Percentiles rank a stretch among this genome's conserved stretches.
phyloP scores from a whole-genome alignment of 2,888 invertebrate species.

The Parapristionchus giblindavisi region DNA sequence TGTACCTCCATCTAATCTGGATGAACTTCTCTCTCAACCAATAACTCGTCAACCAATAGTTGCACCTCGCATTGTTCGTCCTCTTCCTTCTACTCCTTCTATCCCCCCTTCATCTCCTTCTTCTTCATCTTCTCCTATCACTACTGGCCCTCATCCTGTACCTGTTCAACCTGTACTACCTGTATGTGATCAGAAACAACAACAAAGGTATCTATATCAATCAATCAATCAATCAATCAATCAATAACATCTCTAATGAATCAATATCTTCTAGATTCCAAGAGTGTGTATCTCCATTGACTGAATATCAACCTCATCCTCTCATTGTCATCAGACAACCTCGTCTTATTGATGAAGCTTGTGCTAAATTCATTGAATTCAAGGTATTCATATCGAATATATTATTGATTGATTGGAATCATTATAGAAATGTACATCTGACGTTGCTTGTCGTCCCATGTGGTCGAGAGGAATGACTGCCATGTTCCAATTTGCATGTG shows the following conservation, averaged over 20 bases:
- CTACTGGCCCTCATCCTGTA: background rate
- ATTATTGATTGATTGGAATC: background rate
- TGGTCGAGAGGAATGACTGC: constrained; percentile 68
- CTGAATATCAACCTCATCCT: constrained; percentile 66
- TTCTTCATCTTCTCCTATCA: background rate
- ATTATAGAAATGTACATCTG: constrained; percentile 43
- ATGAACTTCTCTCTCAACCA: constrained; percentile 61
- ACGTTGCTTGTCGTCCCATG: constrained; percentile 58
- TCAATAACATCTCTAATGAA: background rate
- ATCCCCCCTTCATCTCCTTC: background rate
- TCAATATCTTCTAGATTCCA: constrained; percentile 47
- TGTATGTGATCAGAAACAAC: constrained; percentile 26
- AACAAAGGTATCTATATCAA: constrained; percentile 16
- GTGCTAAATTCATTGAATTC: constrained; percentile 60
- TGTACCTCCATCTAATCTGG: constrained; percentile 57
- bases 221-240: background rate
- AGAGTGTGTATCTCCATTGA: constrained; percentile 64
- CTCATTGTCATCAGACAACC: constrained; percentile 66
- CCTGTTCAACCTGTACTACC: constrained; percentile 26
- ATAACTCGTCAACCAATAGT: constrained; percentile 46
- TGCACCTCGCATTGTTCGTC: constrained; percentile 45
- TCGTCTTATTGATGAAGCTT: constrained; percentile 64
- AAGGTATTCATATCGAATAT: constrained; percentile 42
- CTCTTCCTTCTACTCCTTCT: constrained; percentile 38
- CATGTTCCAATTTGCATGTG: constrained; percentile 67